These are phyloP conservation scores for Papilio polyxenes DNA, from an alignment of 1,140 invertebrate genomes.

Conservation along the genomic window DNA sequence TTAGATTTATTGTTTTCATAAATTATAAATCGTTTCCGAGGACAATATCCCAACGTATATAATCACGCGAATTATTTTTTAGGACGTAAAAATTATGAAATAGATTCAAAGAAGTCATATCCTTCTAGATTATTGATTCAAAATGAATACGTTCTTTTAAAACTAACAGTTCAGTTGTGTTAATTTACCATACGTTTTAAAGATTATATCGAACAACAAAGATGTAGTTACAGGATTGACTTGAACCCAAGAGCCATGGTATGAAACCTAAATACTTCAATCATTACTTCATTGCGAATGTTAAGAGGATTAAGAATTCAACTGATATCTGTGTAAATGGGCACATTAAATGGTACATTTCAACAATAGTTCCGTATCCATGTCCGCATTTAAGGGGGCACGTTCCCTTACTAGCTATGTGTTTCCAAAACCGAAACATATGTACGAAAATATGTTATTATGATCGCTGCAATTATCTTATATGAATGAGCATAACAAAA, in stretches of 20 bases:
- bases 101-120: background rate
- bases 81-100: background rate
- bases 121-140: background rate
- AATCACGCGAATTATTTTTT: background rate
- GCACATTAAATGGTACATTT: background rate
- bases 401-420: background rate
- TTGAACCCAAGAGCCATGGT: background rate
- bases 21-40: slow-evolving; percentile 16
- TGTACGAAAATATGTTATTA: background rate
- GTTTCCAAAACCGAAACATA: background rate
- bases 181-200: too few species aligned
- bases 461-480: background rate
- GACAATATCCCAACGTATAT: background rate
- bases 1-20: background rate
- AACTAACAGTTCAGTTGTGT: background rate
- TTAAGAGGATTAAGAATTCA: background rate
- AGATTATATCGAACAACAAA: background rate
- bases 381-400: background rate
- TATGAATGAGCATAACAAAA: background rate
- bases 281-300: background rate
- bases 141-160: background rate
- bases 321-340: background rate
- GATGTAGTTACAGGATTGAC: background rate
- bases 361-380: too few species aligned
- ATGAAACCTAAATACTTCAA: background rate